These are phyloP conservation scores for Austrofundulus limnaeus DNA, from an alignment of 2,113 vertebrate species.

Conservation along the genomic window DNA sequence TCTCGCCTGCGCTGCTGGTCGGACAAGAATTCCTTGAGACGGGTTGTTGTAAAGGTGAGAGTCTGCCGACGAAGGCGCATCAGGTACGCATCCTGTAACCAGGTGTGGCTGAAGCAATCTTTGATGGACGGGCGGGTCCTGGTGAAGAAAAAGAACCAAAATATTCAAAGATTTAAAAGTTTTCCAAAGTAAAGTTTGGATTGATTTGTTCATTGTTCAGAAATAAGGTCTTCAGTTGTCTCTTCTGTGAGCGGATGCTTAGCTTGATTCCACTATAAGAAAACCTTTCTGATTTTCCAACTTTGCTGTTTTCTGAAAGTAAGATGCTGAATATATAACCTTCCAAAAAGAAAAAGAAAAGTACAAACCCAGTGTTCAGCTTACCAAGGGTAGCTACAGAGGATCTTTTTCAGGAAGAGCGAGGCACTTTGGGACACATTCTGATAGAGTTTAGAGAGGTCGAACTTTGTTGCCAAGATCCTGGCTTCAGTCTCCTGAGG, in stretches of 20 bases:
- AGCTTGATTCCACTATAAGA: too few species aligned
- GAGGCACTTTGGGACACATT: slow-evolving; percentile 97
- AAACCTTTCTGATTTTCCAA: too few species aligned
- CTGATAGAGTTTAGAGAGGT: slow-evolving; percentile 94
- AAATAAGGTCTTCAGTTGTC: too few species aligned
- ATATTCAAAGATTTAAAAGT: not conserved
- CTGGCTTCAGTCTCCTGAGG: slow-evolving; percentile 88
- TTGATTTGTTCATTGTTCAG: too few species aligned
- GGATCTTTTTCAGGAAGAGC: slow-evolving; percentile 94
- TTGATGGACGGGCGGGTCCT: slow-evolving; percentile 95
- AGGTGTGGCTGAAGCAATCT: slow-evolving; percentile 93
- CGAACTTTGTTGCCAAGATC: slow-evolving; percentile 92
- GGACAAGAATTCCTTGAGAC: slow-evolving; percentile 94
- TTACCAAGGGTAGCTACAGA: slow-evolving; percentile 94
- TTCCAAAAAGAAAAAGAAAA: not conserved
- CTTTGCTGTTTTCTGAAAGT: too few species aligned
- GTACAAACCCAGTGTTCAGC: slow-evolving; percentile 35
- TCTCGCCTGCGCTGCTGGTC: slow-evolving; percentile 87
- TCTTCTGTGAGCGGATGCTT: too few species aligned
- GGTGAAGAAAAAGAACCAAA: slow-evolving; percentile 33
- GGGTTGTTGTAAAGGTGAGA: slow-evolving; percentile 93
- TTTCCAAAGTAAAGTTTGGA: too few species aligned
- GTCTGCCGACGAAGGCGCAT: slow-evolving; percentile 97
- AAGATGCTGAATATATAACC: not conserved
- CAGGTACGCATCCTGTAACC: slow-evolving; percentile 97